Percentiles rank a stretch among this genome's conserved stretches.
phyloP scores from a whole-genome alignment of 2,888 invertebrate species.

The Lepetodrilus schrolli region DNA sequence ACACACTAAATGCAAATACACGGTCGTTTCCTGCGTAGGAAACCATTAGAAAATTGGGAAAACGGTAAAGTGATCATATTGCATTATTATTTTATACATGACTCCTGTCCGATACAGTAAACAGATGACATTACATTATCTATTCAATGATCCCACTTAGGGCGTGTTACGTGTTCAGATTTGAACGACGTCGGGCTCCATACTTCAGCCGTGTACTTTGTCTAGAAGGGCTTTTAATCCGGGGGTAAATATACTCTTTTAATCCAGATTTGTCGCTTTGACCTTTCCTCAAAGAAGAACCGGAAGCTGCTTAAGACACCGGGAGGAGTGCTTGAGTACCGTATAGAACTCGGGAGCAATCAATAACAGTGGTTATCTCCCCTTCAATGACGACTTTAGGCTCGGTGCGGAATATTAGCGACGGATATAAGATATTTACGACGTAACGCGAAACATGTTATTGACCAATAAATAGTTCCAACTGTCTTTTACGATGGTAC shows the following conservation, averaged over 20 bases:
- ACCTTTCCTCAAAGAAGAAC: slow-evolving; percentile 5
- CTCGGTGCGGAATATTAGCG: neutral
- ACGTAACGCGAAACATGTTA: neutral
- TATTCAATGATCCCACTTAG: too few relatives aligned
- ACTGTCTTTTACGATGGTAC: neutral
- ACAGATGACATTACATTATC: too few relatives aligned
- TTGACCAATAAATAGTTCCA: slow-evolving; percentile 15
- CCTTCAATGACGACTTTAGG: neutral
- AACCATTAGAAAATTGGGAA: too few relatives aligned
- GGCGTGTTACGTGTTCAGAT: too few relatives aligned
- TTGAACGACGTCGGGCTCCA: neutral
- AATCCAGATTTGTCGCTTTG: slow-evolving; percentile 12
- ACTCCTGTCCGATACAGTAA: too few relatives aligned
- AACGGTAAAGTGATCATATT: too few relatives aligned
- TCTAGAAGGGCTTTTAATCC: neutral
- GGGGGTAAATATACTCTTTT: slow-evolving; percentile 5
- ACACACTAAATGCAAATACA: too few relatives aligned
- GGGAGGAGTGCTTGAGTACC: neutral
- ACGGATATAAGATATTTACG: neutral
- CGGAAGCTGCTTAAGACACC: slow-evolving; percentile 2
- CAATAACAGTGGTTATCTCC: slow-evolving; percentile 6
- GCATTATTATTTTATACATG: too few relatives aligned
- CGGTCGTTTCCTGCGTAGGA: too few relatives aligned
- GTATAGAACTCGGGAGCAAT: neutral
- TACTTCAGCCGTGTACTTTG: neutral